Evolutionary conservation across 2,888 invertebrate genomes (phyloP), one percentile per base, ranked within the genome.

Genomic region (Prosopocoilus inquinatus): DNA sequence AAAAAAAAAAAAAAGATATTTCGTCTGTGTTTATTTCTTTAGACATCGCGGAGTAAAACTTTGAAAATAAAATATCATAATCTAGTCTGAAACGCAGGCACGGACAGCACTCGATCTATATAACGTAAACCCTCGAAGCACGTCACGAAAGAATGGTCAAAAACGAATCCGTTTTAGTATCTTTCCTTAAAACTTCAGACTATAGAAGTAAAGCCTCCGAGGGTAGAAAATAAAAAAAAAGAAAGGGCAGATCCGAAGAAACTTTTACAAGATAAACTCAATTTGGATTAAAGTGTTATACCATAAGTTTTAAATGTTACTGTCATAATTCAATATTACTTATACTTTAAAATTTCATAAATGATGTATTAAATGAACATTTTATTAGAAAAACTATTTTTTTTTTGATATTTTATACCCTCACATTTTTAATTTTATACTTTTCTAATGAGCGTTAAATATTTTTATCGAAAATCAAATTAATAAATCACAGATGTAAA

Each of bases 281-380:
- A 70, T 72, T 71, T 67, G 70, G 70, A 72, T 71, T 72, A 71
- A 71, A 71, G 69, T 70, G 67, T 67, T 67, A 68, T 69, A 69
- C 66, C 20, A 28, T 28, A 28, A 28, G 20, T 28, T 28, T 28
- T 28, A 28, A 28, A 28, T 28, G 20, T 28, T 28, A 3, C 20
- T 5, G 20, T 28, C 20, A 28, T 28, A 28, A 28, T 28, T 28
- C 20, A 28, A 28, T 28, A 28, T 28, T 28, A 28, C 5, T 28
- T 28, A 28, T 28, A 28, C 7, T 5, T 28, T 28, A 28, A 28
- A 28, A 28, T 7, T 5, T 28, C 20, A 5, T 28, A 1, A 28
- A 2, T 28, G 20, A n/a, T n/a, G n/a, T n/a, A n/a, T n/a, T 3
- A 28, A 28, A 28, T 28, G 20, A n/a, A n/a, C n/a, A n/a, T n/a